Evolutionary conservation across 2,888 invertebrate species (phyloP), one percentile per base, ranked within the genome.

Genomic region (Psylliodes chrysocephalus): DNA sequence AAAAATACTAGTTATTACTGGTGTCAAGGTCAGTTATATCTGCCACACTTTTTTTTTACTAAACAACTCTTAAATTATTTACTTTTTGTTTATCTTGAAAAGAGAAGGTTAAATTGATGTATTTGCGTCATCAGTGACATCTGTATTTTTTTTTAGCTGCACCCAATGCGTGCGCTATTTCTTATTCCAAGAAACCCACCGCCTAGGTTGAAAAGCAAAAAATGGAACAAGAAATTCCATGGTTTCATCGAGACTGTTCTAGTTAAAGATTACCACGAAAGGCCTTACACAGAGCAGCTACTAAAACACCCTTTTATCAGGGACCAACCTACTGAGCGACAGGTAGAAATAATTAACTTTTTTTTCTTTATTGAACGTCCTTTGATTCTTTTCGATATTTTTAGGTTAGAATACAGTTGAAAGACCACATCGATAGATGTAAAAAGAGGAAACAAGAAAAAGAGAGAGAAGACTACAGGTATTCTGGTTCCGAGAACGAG

Each of bases 161-260:
- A 99, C 87, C 99, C 99, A 18, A 99, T 99, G 99, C 89, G 98
- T 82, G 98, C 98, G 71, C 88, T 98, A 73, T 99, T 98, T 85
- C 90, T 99, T 77, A 98, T 98, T 83, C 98, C 98, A 73, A 98
- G 99, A 84, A 94, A 96, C 74, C 97, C 99, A 55, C 98, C 99
- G 53, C 99, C 99, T 49, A 90, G 98, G 17, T 89, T 99, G 77
- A 98, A 96, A 85, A 95, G 96, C 67, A 96, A 96, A 85, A 97
- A 97, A 82, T 98, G 98, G 98, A 91, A 94, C 65, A 96, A 97
- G 84, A 95, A 96, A 84, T 98, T 98, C 85, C 96, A 98, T 81
- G 83, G 94, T 80, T 99, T 99, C 83, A 97, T 99, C 83, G 98
- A 99, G 84, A 96, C 96, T 76, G 97, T 98, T 78, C 69, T 78